These are phyloP conservation scores for Sinelater perroti DNA, from an alignment of 2,888 invertebrate genomes.

Conservation along the genomic window DNA sequence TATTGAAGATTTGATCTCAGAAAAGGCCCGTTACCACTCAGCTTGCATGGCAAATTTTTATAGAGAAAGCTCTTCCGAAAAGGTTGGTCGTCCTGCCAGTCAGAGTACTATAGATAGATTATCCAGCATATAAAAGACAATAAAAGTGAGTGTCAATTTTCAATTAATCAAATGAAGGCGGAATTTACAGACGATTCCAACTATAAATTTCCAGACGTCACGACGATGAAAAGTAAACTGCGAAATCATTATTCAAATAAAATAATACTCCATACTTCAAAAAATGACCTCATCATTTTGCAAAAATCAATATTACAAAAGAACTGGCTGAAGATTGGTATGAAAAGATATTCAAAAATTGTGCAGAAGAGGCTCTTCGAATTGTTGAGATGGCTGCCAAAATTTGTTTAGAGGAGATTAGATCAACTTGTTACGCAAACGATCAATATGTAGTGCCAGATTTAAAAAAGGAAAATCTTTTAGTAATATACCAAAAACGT, in stretches of 20 bases:
- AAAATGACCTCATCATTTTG: too few species aligned
- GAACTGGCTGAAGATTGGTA: constrained; percentile 47
- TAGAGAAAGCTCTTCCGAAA: too few species aligned
- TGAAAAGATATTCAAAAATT: constrained; percentile 45
- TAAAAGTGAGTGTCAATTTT: constrained; percentile 44
- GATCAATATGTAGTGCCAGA: constrained; percentile 44
- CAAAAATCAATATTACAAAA: constrained; percentile 46
- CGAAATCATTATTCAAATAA: constrained; percentile 44
- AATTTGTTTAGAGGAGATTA: constrained; percentile 50
- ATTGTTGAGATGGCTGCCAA: constrained; percentile 50
- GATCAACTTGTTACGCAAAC: constrained; percentile 45
- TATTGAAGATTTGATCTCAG: constrained; percentile 43
- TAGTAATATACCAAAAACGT: too few species aligned
- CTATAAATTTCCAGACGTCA: constrained; percentile 41
- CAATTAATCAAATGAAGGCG: constrained; percentile 43
- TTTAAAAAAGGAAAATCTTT: constrained; percentile 42
- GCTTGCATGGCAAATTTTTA: constrained; percentile 45
- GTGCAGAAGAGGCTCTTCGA: constrained; percentile 46
- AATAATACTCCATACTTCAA: too few species aligned
- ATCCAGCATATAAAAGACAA: constrained; percentile 44
- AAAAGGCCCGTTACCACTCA: constrained; percentile 45
- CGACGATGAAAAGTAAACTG: constrained; percentile 45
- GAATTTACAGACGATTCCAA: constrained; percentile 44
- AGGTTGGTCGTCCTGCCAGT: too few species aligned
- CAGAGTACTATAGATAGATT: too few species aligned